Base-by-base conservation (phyloP, 2,888 invertebrate species). In the Caenorhabditis auriculariae region DNA sequence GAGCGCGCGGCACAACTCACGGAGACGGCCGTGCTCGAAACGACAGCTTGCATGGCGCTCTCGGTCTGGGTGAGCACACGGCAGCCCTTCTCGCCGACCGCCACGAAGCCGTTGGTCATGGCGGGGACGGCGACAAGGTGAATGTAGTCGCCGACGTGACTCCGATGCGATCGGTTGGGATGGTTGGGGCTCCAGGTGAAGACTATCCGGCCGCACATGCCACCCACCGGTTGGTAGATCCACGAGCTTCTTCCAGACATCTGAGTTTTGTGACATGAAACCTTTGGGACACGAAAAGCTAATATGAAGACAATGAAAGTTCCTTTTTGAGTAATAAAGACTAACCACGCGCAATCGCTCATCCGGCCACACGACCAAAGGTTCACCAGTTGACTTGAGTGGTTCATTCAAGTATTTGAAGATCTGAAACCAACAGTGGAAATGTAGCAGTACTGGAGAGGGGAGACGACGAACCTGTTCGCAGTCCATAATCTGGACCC, bases 121-220 rank as follows among this genome's bases (percentile, higher is more conserved):
- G 59, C 32, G 9, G 66, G 66, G 23, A 69, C 58, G 2, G 61
- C 43, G 4, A 69, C 67, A 64, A 73, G 38, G 56, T 71, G 66
- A 41, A 73, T 73, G 17, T 59, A 91, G 76, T 91, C 89, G 84
- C 93, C 93, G 17, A 93, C 90, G 82, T 93, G 92, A 4, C 93
- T 93, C 19, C 94, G 87, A 55, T 89, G 88, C 72, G 88, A 88
- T 0, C 89, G 88, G 82, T 93, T 92, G 50, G 90, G 87, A 84
- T 95, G 93, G 84, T 89, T 90, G 0, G 94, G 95, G 35, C 88
- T 88, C 94, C 95, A 95, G 70, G 90, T 64, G 48, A 60, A 66
- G 15, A 60, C 63, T n/a, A 68, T 63, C 35, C 61, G 55, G n/a
- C 68, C 70, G 23, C 46, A 43, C 63, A 64, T 63, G 35, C 70